A percentile compares a stretch with the other conserved stretches of the same genome.
These are phyloP conservation scores for Scylla paramamosain DNA, from an alignment of 1,140 invertebrate species.

Conservation along the genomic window DNA sequence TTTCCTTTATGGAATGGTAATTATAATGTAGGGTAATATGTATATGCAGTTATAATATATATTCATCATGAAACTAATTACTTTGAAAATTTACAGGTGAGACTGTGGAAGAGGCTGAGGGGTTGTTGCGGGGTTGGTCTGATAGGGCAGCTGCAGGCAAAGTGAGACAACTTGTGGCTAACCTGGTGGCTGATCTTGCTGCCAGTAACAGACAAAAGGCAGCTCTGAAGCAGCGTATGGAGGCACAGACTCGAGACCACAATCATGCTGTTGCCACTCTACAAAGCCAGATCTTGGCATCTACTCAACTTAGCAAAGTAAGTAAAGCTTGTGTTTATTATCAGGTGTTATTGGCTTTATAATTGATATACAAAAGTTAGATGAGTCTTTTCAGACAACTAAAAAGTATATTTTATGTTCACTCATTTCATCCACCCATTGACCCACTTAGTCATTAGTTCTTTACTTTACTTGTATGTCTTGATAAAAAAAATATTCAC, in stretches of 20 bases:
- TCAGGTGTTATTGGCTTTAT: neutral
- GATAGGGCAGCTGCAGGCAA: conserved; percentile 62
- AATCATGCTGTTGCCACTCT: conserved; percentile 53
- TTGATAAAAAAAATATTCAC: neutral
- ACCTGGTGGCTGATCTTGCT: conserved; percentile 44
- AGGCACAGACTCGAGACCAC: conserved; percentile 59
- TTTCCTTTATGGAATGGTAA: too few species aligned
- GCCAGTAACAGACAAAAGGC: conserved; percentile 54
- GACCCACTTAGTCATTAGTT: neutral
- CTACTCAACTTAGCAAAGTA: conserved; percentile 31
- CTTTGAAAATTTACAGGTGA: conserved; percentile 45
- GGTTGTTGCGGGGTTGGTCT: conserved; percentile 67
- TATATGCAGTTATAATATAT: neutral
- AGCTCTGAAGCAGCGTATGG: conserved; percentile 58
- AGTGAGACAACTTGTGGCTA: conserved; percentile 57
- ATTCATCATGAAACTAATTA: neutral
- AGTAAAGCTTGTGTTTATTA: neutral
- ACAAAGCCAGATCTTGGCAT: conserved; percentile 46
- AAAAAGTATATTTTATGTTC: too few species aligned
- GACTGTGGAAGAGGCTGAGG: conserved; percentile 71
- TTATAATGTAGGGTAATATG: too few species aligned
- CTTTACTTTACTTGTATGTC: neutral
- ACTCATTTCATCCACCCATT: too few species aligned
- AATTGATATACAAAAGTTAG: neutral
- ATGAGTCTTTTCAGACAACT: neutral